Conservation (phyloP, 2,888 invertebrate species). For the Apamea crenata region DNA sequence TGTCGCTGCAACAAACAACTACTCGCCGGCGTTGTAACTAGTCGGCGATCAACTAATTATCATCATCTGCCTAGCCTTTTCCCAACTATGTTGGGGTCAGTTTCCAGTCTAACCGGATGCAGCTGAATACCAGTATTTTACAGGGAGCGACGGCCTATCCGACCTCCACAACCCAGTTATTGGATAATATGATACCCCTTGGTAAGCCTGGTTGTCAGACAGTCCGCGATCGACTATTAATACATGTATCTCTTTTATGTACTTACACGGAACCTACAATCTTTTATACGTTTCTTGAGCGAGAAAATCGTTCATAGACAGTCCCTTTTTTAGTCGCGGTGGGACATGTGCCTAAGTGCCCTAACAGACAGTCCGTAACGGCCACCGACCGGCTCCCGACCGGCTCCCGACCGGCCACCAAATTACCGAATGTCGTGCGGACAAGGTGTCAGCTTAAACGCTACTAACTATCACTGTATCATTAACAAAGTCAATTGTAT, state of each 20-base stretch:
- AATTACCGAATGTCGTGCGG: conserved; percentile 58
- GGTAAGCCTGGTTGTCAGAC: too few relatives aligned
- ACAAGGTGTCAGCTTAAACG: conserved; percentile 47
- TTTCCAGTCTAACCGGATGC: too few relatives aligned
- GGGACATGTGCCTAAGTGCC: conserved; percentile 5
- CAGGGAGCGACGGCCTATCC: too few relatives aligned
- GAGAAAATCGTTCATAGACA: neutral
- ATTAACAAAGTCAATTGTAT: conserved; percentile 35
- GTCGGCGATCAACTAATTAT: neutral
- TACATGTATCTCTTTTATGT: neutral
- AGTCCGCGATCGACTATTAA: neutral
- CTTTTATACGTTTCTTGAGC: neutral
- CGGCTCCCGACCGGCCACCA: conserved; percentile 12
- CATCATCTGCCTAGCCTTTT: too few relatives aligned
- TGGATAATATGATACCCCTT: too few relatives aligned
- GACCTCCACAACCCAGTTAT: too few relatives aligned
- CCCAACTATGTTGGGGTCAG: too few relatives aligned
- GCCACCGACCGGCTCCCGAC: neutral
- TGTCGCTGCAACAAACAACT: neutral
- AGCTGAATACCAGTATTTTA: too few relatives aligned
- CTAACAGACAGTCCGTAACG: conserved; percentile 15
- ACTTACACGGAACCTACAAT: neutral
- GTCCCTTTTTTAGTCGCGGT: neutral
- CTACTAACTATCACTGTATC: conserved; percentile 20
- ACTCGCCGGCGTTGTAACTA: too few relatives aligned